phyloP scores from a whole-genome alignment of 2,113 vertebrate species.

The Falcunculus frontatus region DNA sequence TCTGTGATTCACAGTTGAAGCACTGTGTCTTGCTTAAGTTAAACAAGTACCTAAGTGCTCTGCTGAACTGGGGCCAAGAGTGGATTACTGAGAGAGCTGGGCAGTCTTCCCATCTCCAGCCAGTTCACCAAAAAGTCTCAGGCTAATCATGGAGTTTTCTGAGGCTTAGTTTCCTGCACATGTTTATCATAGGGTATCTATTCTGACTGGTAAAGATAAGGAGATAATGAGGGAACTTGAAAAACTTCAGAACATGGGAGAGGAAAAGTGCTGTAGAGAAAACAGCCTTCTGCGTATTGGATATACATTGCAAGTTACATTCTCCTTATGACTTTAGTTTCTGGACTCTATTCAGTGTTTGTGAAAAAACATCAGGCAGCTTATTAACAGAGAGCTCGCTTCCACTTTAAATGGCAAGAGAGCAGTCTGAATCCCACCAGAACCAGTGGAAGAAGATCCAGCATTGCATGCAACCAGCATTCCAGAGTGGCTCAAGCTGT shows the following conservation, averaged over 20 bases:
- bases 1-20: slow-evolving; percentile 16
- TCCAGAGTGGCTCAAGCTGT: neutral
- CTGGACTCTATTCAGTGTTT: neutral
- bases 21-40: slow-evolving; percentile 20
- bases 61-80: slow-evolving; percentile 34
- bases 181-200: neutral
- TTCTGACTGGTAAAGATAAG: neutral
- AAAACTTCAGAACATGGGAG: neutral
- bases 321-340: neutral
- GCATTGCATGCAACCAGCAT: neutral
- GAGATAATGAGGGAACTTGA: neutral
- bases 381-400: neutral
- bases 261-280: neutral
- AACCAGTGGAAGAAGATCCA: neutral
- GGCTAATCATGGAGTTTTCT: slow-evolving; percentile 12
- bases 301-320: neutral
- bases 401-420: neutral
- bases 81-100: slow-evolving; percentile 25
- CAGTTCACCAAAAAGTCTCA: slow-evolving; percentile 35
- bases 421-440: neutral
- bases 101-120: slow-evolving; percentile 39
- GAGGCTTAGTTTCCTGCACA: neutral
- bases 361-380: neutral
- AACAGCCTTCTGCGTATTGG: neutral
- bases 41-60: slow-evolving; percentile 53